phyloP scores from a whole-genome alignment of 2,888 invertebrate genomes.

The Calliopum simillimum region DNA sequence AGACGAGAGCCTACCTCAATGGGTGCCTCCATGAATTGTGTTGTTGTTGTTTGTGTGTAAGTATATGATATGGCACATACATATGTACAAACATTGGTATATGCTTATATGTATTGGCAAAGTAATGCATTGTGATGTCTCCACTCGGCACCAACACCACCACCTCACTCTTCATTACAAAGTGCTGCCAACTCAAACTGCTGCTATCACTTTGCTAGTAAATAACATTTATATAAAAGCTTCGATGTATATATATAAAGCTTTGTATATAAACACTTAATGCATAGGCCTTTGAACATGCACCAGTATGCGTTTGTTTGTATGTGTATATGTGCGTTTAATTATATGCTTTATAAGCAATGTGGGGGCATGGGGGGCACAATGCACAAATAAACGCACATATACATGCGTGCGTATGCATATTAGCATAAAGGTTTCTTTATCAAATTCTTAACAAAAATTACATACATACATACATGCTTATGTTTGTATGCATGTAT shows the following conservation, averaged over 20 bases:
- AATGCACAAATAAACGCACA: neutral
- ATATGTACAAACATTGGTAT: neutral
- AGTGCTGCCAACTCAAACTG: conserved; percentile 23
- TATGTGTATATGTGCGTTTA: conserved; percentile 1
- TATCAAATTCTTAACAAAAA: conserved; percentile 13
- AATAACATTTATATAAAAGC: conserved; percentile 4
- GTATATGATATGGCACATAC: neutral
- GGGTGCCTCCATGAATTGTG: neutral
- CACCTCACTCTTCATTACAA: neutral
- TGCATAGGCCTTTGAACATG: conserved; percentile 16
- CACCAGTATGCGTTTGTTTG: conserved; percentile 4
- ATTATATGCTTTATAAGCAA: conserved; percentile 24
- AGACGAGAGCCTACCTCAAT: neutral
- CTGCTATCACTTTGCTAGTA: neutral
- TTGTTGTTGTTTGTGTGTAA: neutral
- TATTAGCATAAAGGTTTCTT: conserved; percentile 5
- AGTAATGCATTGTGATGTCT: conserved; percentile 23
- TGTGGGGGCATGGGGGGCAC: neutral
- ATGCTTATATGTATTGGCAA: neutral
- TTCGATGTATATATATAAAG: neutral
- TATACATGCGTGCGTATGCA: conserved; percentile 1
- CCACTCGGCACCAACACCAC: neutral
- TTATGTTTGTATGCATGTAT: conserved; percentile 10
- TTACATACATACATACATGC: conserved; percentile 1
- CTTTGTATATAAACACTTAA: neutral